Evolutionary conservation across 1,140 invertebrate species (phyloP), one percentile per base, ranked within the genome.

Genomic region (Phocides pigmalion): DNA sequence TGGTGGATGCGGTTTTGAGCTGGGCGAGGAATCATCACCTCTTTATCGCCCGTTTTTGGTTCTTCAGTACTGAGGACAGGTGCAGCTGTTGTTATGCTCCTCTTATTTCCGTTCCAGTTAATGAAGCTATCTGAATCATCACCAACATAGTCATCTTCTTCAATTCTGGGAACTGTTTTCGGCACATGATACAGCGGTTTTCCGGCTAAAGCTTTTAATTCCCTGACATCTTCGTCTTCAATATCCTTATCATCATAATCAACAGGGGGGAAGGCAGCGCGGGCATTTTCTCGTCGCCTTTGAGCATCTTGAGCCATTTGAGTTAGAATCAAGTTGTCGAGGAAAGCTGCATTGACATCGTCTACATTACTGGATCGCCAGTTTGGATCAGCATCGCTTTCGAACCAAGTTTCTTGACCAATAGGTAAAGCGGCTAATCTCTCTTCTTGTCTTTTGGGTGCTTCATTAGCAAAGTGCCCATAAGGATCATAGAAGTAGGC

Each of bases 331-430:
- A 94, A 81, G 72, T 94, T 94, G 61, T 94, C 93, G 20, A 94
- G 81, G 79, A 94, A 94, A 41, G 93, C 93, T 16, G 93, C 93
- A 68, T 93, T 94, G 28, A 93, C 93, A 73, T 94, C 93, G 72
- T 93, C 93, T 17, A 93, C 80, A 44, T 92, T 90, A 44, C 74
- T 84, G 19, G 79, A 70, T 25, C 74, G 75, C 91, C 91, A 92
- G 42, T 72, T 80, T 42, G 90, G 78, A 46, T 77, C 68, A 25
- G 76, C 69, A 14, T 93, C 92, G 42, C 89, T 92, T 70, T 94
- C 93, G 66, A 93, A 94, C 89, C 93, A 93, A 2, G 93, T 93
- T 70, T 94, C 94, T 68, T 94, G 93, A 16, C 93, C 93, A 12
- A 94, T 93, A 0, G 93, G 93, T n/a, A 94, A 81, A 1, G 92